These are phyloP conservation scores for Oconnorella tubifera DNA, from an alignment of 2,888 invertebrate species.

Conservation along the genomic window DNA sequence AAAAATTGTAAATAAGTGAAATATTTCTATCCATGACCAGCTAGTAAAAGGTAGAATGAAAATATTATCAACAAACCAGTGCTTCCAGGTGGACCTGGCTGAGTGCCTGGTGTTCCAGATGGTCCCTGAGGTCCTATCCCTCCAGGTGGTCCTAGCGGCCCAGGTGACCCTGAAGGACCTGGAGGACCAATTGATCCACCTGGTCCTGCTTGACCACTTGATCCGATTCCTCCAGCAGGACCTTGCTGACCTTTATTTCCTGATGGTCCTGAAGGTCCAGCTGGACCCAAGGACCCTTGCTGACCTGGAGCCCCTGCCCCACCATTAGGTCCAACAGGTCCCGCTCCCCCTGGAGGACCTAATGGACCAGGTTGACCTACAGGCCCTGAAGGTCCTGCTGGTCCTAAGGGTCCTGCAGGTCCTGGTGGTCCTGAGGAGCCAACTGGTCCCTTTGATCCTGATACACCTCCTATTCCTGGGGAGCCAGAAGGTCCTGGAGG, in stretches of 20 bases:
- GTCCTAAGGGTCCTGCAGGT: constrained; percentile 60
- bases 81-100: constrained; percentile 34
- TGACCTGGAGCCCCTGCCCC: constrained; percentile 17
- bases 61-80: too few relatives aligned
- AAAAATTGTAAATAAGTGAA: too few relatives aligned
- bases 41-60: too few relatives aligned
- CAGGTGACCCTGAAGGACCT: constrained; percentile 23
- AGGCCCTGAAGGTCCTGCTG: constrained; percentile 11
- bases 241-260: constrained; percentile 29
- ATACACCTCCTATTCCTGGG: constrained; percentile 23
- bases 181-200: constrained; percentile 17
- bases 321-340: constrained; percentile 20
- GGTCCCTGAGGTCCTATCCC: constrained; percentile 23
- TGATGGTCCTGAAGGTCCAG: constrained; percentile 16
- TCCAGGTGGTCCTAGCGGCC: constrained; percentile 21
- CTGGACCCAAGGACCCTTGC: constrained; percentile 21
- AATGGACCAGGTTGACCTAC: constrained; percentile 13
- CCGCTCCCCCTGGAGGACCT: constrained; percentile 26
- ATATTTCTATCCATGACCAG: too few relatives aligned
- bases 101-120: constrained; percentile 46
- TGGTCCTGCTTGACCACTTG: constrained; percentile 2
- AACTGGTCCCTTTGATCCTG: constrained; percentile 21
- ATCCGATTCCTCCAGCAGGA: constrained; percentile 25
- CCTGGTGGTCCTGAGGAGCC: constrained; percentile 22
- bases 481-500: background rate